Percentiles rank a stretch among this genome's conserved stretches.
These are phyloP conservation scores for Papilio elwesi DNA, from an alignment of 2,888 invertebrate genomes.

Conservation along the genomic window DNA sequence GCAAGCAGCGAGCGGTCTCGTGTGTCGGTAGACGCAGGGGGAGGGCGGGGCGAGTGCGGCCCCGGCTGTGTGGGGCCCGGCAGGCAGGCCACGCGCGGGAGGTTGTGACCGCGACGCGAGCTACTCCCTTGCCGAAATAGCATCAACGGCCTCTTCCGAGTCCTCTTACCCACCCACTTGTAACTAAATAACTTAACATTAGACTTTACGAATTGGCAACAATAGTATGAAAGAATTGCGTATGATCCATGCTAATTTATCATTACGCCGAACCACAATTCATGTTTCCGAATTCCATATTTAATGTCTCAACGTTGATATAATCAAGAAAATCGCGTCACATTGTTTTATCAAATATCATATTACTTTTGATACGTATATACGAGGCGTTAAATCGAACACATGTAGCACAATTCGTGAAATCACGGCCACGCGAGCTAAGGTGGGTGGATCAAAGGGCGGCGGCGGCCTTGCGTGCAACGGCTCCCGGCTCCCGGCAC, in stretches of 20 bases:
- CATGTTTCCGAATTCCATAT: not conserved
- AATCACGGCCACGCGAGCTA: slow-evolving; percentile 79
- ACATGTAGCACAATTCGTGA: slow-evolving; percentile 50
- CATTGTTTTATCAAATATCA: slow-evolving; percentile 6
- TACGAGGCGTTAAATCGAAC: slow-evolving; percentile 10
- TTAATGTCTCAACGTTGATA: not conserved
- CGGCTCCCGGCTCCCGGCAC: slow-evolving; percentile 78
- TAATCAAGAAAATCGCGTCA: not conserved
- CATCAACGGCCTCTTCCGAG: slow-evolving; percentile 65
- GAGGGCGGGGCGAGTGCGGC: slow-evolving; percentile 83
- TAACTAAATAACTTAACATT: slow-evolving; percentile 43
- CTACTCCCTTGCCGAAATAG: slow-evolving; percentile 82
- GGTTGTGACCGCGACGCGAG: slow-evolving; percentile 85
- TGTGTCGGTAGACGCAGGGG: slow-evolving; percentile 80
- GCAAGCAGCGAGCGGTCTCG: slow-evolving; percentile 73
- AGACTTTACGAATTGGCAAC: slow-evolving; percentile 28
- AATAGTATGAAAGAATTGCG: slow-evolving; percentile 16
- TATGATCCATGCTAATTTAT: slow-evolving; percentile 14
- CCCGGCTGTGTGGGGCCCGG: slow-evolving; percentile 85
- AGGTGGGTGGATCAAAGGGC: slow-evolving; percentile 85
- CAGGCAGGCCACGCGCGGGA: slow-evolving; percentile 84
- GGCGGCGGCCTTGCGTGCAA: slow-evolving; percentile 81
- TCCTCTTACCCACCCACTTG: slow-evolving; percentile 53
- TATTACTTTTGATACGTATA: slow-evolving; percentile 2
- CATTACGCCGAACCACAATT: not conserved